A percentile compares a stretch with the other conserved stretches of the same genome.
Conservation (phyloP, 2,113 vertebrate species). For the Syngnathus floridae region DNA sequence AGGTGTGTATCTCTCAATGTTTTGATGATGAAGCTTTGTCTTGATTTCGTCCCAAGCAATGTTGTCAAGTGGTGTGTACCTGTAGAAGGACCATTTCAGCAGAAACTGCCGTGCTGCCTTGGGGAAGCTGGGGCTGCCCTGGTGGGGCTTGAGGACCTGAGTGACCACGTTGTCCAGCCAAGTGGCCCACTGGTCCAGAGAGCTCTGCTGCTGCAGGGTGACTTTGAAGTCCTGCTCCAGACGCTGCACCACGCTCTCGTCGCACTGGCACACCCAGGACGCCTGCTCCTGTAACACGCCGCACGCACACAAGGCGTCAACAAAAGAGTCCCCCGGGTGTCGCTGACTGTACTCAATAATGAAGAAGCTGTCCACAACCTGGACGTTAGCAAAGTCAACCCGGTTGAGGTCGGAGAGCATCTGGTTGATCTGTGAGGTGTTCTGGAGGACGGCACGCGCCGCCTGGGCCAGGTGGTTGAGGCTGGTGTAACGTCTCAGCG, state of each 20-base stretch:
- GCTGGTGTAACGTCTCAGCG: slow-evolving; percentile 89
- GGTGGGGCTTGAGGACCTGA: slow-evolving; percentile 87
- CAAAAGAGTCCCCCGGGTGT: not conserved
- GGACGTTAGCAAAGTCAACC: slow-evolving; percentile 95
- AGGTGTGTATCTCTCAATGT: too few species aligned
- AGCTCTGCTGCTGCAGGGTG: slow-evolving; percentile 96
- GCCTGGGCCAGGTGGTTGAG: slow-evolving; percentile 97
- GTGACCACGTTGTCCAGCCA: slow-evolving; percentile 96
- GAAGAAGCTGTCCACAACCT: slow-evolving; percentile 50
- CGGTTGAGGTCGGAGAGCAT: slow-evolving; percentile 99
- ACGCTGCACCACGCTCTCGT: slow-evolving; percentile 89
- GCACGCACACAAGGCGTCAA: slow-evolving; percentile 17
- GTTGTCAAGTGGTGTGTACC: slow-evolving; percentile 59
- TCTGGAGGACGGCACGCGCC: slow-evolving; percentile 90
- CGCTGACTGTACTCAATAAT: not conserved
- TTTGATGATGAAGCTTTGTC: too few species aligned
- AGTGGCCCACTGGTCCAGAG: slow-evolving; percentile 93
- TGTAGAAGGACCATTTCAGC: slow-evolving; percentile 99
- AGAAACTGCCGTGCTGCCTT: slow-evolving; percentile 94
- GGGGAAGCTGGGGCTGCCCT: slow-evolving; percentile 88
- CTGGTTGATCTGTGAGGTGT: slow-evolving; percentile 98
- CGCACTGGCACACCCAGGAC: slow-evolving; percentile 98
- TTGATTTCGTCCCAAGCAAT: too few species aligned
- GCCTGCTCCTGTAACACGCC: slow-evolving; percentile 83
- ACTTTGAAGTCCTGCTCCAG: slow-evolving; percentile 97